A percentile compares a stretch with the other conserved stretches of the same genome.
Conservation (phyloP, 2,888 invertebrate species). For the Drosophila nr. perissopoda region DNA sequence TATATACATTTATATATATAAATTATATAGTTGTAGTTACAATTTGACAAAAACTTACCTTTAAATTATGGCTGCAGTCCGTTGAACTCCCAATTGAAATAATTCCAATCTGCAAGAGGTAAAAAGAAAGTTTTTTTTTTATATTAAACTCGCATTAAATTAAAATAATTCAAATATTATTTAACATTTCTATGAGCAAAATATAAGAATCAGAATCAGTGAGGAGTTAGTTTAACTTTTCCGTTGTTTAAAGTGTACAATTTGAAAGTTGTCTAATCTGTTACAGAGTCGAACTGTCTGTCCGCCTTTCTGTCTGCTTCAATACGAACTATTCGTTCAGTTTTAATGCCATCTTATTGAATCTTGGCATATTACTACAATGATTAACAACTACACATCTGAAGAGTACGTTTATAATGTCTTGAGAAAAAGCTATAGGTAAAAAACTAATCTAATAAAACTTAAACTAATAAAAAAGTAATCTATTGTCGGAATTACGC, state of each 20-base stretch:
- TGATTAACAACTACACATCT: neutral
- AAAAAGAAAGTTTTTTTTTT: slow-evolving; percentile 2
- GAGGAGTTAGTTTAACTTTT: neutral
- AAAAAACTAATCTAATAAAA: neutral
- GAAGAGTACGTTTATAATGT: neutral
- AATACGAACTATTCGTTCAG: neutral
- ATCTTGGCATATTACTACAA: neutral
- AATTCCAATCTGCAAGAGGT: slow-evolving; percentile 31
- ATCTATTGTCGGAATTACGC: neutral
- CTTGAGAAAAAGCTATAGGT: neutral
- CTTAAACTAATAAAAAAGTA: neutral
- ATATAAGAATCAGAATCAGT: neutral
- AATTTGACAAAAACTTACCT: slow-evolving; percentile 20
- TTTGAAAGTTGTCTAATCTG: neutral
- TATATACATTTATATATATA: too few species aligned
- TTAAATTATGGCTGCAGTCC: slow-evolving; percentile 14
- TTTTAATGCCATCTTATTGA: neutral
- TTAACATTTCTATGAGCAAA: neutral
- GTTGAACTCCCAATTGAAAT: slow-evolving; percentile 9
- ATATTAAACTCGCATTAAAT: neutral
- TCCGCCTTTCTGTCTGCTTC: neutral
- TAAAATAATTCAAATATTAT: neutral
- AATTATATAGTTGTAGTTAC: neutral
- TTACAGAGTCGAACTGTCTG: neutral
- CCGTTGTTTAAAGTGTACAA: neutral